Percentiles rank a stretch among this genome's conserved stretches.
These are phyloP conservation scores for Brachylomia viminalis DNA, from an alignment of 2,888 invertebrate genomes.

Conservation along the genomic window DNA sequence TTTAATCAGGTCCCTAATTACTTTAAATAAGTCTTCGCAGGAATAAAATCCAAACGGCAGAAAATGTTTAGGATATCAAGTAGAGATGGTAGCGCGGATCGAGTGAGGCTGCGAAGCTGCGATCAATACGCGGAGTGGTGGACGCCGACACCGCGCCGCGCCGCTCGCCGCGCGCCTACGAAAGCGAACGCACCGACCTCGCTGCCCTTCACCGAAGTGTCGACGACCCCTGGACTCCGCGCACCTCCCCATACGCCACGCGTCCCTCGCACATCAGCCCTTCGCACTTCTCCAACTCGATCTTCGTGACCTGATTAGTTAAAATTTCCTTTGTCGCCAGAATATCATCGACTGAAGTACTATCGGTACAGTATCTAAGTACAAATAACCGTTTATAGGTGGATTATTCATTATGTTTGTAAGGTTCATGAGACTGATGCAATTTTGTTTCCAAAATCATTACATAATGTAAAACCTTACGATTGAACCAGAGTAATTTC, in stretches of 20 bases:
- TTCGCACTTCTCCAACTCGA: slow-evolving; percentile 76
- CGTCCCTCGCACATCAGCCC: slow-evolving; percentile 74
- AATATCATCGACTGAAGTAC: slow-evolving; percentile 2
- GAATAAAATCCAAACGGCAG: slow-evolving; percentile 56
- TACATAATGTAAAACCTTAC: slow-evolving; percentile 2
- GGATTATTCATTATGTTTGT: not conserved
- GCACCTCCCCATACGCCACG: slow-evolving; percentile 68
- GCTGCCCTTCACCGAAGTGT: slow-evolving; percentile 89
- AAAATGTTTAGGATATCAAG: slow-evolving; percentile 68
- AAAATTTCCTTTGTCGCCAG: slow-evolving; percentile 65
- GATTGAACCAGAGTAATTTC: not conserved
- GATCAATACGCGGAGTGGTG: slow-evolving; percentile 83
- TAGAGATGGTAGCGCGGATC: slow-evolving; percentile 67
- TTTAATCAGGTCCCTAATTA: not conserved
- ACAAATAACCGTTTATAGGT: not conserved
- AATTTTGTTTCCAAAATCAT: slow-evolving; percentile 4
- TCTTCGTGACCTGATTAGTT: slow-evolving; percentile 86
- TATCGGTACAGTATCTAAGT: not conserved
- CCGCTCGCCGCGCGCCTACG: slow-evolving; percentile 79
- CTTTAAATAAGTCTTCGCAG: not conserved
- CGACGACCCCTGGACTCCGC: slow-evolving; percentile 84
- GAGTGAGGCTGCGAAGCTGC: slow-evolving; percentile 82
- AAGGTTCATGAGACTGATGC: slow-evolving; percentile 1
- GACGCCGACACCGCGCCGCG: slow-evolving; percentile 71
- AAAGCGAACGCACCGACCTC: slow-evolving; percentile 89